Evolutionary conservation across 2,888 invertebrate species (phyloP), one percentile per base, ranked within the genome.

Genomic region (Iselma pallidipennis): DNA sequence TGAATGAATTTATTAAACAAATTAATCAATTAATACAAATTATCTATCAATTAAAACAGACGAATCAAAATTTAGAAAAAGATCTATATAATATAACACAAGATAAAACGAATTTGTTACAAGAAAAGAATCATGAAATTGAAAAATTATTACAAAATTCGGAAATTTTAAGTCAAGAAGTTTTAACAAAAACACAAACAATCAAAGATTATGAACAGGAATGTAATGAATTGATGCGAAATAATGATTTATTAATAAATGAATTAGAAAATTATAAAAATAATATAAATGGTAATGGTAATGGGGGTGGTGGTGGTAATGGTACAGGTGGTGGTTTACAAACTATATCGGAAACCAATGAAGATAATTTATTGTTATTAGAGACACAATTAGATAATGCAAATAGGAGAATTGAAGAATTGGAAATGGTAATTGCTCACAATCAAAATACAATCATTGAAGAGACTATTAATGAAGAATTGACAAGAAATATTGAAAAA

Each of bases 341-440:
- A 77, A 89, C 90, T 0, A 90, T 91, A 55, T 87, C 87, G 53
- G 90, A 91, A 81, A 86, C 88, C 1, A 89, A 90, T 71, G 90
- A 90, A 81, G 90, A 90, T 70, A 89, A 87, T 66, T 80, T 89
- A 64, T 82, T 84, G 0, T 84, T 87, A 70, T 76, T 90, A 69
- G 90, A 90, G 80, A 82, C 83, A 0, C 89, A 90, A 77, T 75
- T 90, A 50, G 91, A 90, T 53, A 76, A 70, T 48, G 76, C 80
- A 5, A 79, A 79, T 60, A 77, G 73, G 59, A 69, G 75, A 55
- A 80, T 81, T 16, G 74, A 75, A 59, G 79, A 80, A 58, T 82
- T 87, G 79, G 79, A 86, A 50, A 74, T 65, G 49, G 63, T 67
- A 4, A 63, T 74, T 23, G 59, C 65, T 4, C 71, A 73, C 60